phyloP scores from a whole-genome alignment of 2,113 vertebrate genomes.

The Carassius auratus region DNA sequence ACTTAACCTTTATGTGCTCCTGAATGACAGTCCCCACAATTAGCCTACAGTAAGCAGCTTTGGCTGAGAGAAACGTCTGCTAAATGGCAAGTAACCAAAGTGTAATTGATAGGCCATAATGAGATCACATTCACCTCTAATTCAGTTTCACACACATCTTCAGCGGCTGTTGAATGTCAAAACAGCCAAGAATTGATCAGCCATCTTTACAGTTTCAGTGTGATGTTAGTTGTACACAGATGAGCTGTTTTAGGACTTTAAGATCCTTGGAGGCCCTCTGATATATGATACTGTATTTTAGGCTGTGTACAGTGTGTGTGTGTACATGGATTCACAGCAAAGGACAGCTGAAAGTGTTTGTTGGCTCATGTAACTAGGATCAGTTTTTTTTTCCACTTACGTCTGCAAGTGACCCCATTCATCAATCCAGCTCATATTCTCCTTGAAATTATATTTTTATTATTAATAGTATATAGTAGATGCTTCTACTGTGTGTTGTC shows the following conservation, averaged over 20 bases:
- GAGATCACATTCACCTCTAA: conserved; percentile 12
- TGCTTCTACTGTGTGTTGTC: neutral
- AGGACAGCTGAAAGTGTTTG: neutral
- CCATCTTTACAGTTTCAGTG: neutral
- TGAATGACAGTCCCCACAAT: neutral
- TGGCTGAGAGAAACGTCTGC: conserved; percentile 18
- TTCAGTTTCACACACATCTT: conserved; percentile 17
- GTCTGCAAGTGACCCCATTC: neutral
- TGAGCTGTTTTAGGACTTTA: conserved; percentile 18
- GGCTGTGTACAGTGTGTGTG: neutral
- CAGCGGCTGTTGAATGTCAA: neutral
- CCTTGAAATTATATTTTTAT: neutral
- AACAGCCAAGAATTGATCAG: conserved; percentile 31
- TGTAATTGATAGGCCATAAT: conserved; percentile 34
- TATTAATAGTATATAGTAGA: neutral
- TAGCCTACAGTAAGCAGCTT: conserved; percentile 21
- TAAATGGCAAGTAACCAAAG: neutral
- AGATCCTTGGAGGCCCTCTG: conserved; percentile 3
- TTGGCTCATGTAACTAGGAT: neutral
- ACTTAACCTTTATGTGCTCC: conserved; percentile 6
- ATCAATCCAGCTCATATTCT: neutral
- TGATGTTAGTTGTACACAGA: neutral
- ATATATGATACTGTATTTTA: conserved; percentile 13
- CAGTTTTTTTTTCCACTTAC: neutral
- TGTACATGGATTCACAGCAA: neutral